Evolutionary conservation across 2,113 vertebrate genomes (phyloP).

Genomic region (Datnioides undecimradiatus): DNA sequence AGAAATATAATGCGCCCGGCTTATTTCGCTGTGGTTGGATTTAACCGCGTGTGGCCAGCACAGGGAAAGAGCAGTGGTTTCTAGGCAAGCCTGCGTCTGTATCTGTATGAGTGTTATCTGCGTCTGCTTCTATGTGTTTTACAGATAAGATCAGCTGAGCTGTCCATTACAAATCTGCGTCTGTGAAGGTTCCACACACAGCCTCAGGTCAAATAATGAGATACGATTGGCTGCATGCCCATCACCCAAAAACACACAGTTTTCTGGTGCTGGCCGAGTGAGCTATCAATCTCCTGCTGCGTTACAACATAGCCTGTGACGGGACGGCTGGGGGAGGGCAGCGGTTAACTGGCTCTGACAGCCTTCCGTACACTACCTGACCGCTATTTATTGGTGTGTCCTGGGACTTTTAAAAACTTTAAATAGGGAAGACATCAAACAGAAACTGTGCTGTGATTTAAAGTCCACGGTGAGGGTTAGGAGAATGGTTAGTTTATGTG

Average conservation of each 20-base stretch:
- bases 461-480: slow-evolving; percentile 9
- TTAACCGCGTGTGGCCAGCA: slow-evolving; percentile 38
- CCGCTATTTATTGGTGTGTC: slow-evolving; percentile 45
- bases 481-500: slow-evolving; percentile 22
- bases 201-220: slow-evolving; percentile 20
- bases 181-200: slow-evolving; percentile 3
- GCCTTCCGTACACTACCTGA: slow-evolving; percentile 21
- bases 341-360: slow-evolving; percentile 29
- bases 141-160: slow-evolving; percentile 58
- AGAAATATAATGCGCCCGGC: not conserved
- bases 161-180: slow-evolving; percentile 9
- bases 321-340: not conserved
- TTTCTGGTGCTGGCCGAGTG: slow-evolving; percentile 30
- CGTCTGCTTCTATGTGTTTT: slow-evolving; percentile 24
- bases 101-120: slow-evolving; percentile 15
- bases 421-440: slow-evolving; percentile 32
- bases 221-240: slow-evolving; percentile 28
- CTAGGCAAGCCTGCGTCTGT: not conserved
- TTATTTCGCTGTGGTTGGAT: slow-evolving; percentile 32
- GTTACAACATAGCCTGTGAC: slow-evolving; percentile 33
- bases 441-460: slow-evolving; percentile 31
- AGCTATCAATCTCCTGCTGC: slow-evolving; percentile 43
- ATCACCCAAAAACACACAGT: slow-evolving; percentile 4
- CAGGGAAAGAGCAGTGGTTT: slow-evolving; percentile 1
- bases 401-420: slow-evolving; percentile 32